Base-by-base conservation (phyloP, 2,113 vertebrate genomes). In the Charadrius vociferus region DNA sequence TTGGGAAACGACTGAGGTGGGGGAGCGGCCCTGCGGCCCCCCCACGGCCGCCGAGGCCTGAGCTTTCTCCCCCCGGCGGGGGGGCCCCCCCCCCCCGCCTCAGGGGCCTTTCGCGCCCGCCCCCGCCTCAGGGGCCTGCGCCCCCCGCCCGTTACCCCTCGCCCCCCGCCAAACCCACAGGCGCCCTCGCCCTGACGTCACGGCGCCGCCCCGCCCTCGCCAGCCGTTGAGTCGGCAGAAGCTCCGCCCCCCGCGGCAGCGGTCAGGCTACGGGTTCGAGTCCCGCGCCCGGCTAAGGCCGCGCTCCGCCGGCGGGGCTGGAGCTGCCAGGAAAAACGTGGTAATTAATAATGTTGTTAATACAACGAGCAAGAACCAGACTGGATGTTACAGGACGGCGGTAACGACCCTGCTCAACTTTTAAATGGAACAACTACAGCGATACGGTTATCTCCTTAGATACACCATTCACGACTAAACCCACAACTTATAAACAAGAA, bases 391-490 rank as follows among this genome's bases (percentile, higher is more conserved):
- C 19, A 7, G 68, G 8, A 32, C 12, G 22, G 55, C 4, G 5
- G 12, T 7, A 56, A 17, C 32, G 3, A 19, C 56, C 19, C 23
- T 4, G 36, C 50, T 52, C 50, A 7, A 27, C 30, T 39, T 49
- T 19, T 11, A 41, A 32, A 50, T 2, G 22, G 24, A 39, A 37
- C 37, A 53, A 26, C 1, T 3, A 9, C 17, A 30, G 23, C 4
- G 3, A 52, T 2, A 6, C 16, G 11, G 24, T 3, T 34, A 0
- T 1, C 43, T 9, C 12, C 0, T 12, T 12, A 65, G 13, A n/a
- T 0, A 30, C 8, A 20, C 16, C 9, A 0, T 7, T 34, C 22
- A 8, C 50, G 50, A 32, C 9, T 24, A 43, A 61, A 85, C 3
- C 6, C 1, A 14, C 4, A 4, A n/a, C 22, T 72, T 37, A 18